Evolutionary conservation across 1,140 invertebrate genomes (phyloP), one percentile per base, ranked within the genome.

Genomic region (Eriosoma lanigerum): DNA sequence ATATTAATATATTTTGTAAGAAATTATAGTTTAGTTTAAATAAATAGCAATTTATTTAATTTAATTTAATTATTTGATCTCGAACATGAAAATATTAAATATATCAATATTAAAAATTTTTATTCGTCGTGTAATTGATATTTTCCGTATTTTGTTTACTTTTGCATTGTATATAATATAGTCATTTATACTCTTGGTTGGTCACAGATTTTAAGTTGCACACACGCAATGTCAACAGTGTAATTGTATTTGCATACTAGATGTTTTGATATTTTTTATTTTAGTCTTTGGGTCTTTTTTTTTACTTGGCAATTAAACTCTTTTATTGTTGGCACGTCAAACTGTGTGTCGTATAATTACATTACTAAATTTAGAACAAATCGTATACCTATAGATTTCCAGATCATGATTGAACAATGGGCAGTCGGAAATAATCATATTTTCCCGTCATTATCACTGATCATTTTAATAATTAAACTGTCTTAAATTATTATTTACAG

Each of bases 311-410:
- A 70, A 50, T 52, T 50, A 19, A 26, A 29, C 46, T 29, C 46
- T 24, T 17, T 50, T 4, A 38, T 38, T 50, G 68, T 70, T 70
- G 68, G 68, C 68, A 70, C 46, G 9, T 50, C 24, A 26, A 70
- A 12, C 50, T 26, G 3, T 70, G 44, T 70, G 68, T 70, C 68
- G 50, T 50, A 50, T 50, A 50, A 19, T 46, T 70, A 70, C 50
- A 70, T 70, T 70, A 17, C 66, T 70, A 70, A 50, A 70, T 50
- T 70, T 70, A 70, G 68, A 70, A 70, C 46, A 21, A 70, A 70
- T 26, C n/a, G 52, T 54, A n/a, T 58, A 24, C 21, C 21, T 52
- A 26, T 21, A 46, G 19, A 15, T 70, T 70, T 50, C 48, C 21
- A 29, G 24, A 70, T 70, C 3, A 10, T 46, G 46, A 70, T 70